A percentile compares a stretch with the other conserved stretches of the same genome.
Evolutionary conservation across 2,888 invertebrate genomes (phyloP).

Genomic region (Pecten maximus): DNA sequence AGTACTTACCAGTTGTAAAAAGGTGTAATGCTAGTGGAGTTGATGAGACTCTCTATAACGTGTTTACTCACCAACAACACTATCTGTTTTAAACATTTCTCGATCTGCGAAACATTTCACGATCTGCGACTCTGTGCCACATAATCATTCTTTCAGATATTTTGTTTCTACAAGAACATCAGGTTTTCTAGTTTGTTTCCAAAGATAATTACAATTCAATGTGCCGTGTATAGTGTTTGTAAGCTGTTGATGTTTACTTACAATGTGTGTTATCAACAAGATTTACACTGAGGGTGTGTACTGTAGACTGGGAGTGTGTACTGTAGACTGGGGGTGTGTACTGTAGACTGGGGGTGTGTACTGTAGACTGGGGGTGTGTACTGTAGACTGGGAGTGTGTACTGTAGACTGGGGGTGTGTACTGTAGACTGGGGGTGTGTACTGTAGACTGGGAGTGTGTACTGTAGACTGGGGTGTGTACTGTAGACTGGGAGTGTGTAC

Average conservation of each 20-base stretch:
- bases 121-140: background rate
- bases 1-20: background rate
- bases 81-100: constrained; percentile 9
- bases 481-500: too few species aligned
- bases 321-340: too few species aligned
- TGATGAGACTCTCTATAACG: background rate
- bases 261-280: too few species aligned
- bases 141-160: background rate
- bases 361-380: too few species aligned
- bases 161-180: background rate
- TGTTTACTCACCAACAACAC: background rate
- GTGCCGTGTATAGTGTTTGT: background rate
- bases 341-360: too few species aligned
- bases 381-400: too few species aligned
- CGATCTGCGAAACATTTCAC: background rate
- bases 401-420: background rate
- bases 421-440: background rate
- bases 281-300: too few species aligned
- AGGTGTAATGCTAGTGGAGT: background rate
- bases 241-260: background rate
- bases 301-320: too few species aligned
- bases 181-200: background rate
- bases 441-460: background rate
- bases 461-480: too few species aligned
- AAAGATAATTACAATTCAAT: constrained; percentile 4